Conservation (phyloP, 2,888 invertebrate genomes). For the Heliconius cydno region DNA sequence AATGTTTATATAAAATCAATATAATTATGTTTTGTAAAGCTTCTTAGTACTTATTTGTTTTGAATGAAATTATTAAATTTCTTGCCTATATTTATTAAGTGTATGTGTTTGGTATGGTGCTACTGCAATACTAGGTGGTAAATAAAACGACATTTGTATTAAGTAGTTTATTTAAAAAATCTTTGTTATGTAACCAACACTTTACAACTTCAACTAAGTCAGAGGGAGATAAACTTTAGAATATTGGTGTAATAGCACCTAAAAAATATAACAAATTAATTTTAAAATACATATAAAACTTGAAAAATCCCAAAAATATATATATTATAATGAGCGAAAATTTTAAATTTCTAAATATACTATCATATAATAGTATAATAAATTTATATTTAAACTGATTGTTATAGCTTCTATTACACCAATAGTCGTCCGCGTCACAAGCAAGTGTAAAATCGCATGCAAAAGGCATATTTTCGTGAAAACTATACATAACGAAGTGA, state of each 20-base stretch:
- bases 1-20: not conserved
- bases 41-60: not conserved
- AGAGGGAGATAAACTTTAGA: slow-evolving; percentile 55
- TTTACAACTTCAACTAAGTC: slow-evolving; percentile 76
- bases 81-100: slow-evolving; percentile 1
- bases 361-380: not conserved
- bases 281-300: slow-evolving; percentile 6
- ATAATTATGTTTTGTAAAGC: not conserved
- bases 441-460: slow-evolving; percentile 1
- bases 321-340: slow-evolving; percentile 8
- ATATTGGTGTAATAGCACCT: slow-evolving; percentile 42
- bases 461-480: slow-evolving; percentile 46
- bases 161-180: slow-evolving; percentile 82
- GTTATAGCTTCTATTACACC: slow-evolving; percentile 28
- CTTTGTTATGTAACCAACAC: slow-evolving; percentile 83
- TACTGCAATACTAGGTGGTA: slow-evolving; percentile 7
- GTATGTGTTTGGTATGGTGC: slow-evolving; percentile 10
- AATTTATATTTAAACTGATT: not conserved
- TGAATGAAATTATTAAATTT: not conserved
- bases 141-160: slow-evolving; percentile 74
- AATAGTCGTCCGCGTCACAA: slow-evolving; percentile 24
- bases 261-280: slow-evolving; percentile 19
- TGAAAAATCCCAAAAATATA: not conserved
- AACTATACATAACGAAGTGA: slow-evolving; percentile 73
- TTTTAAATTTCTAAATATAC: not conserved